Conservation (phyloP, 2,888 invertebrate genomes). For the Coelinius sp. region DNA sequence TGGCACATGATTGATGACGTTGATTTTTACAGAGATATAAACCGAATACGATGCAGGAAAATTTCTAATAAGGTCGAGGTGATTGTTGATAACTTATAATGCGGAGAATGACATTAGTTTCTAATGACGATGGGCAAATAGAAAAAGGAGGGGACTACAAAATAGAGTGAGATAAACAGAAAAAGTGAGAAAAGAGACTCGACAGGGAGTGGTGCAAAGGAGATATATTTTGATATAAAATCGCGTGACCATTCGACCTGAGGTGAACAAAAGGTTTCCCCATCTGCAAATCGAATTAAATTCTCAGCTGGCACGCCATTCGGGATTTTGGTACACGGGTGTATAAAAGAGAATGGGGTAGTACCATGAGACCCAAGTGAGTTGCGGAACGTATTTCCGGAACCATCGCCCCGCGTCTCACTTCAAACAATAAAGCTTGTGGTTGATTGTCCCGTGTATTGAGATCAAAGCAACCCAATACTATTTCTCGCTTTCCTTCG, state of each 20-base stretch:
- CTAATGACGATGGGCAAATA: constrained; percentile 2
- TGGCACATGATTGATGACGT: background rate
- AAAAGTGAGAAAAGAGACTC: constrained; percentile 15
- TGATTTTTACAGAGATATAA: background rate
- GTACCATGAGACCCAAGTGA: constrained; percentile 61
- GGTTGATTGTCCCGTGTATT: constrained; percentile 41
- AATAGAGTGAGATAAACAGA: constrained; percentile 18
- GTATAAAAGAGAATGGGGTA: constrained; percentile 62
- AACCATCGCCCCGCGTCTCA: constrained; percentile 65
- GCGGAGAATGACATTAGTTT: constrained; percentile 33
- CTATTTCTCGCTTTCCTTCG: background rate
- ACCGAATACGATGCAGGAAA: background rate
- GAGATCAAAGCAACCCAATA: constrained; percentile 22
- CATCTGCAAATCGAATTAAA: constrained; percentile 68
- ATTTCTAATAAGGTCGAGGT: background rate
- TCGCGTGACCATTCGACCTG: constrained; percentile 68
- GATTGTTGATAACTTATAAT: background rate
- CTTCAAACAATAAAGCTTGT: constrained; percentile 58
- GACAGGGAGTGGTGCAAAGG: constrained; percentile 20
- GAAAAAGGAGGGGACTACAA: background rate
- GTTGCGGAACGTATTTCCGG: constrained; percentile 65
- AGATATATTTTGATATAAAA: constrained; percentile 52
- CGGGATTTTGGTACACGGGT: constrained; percentile 50
- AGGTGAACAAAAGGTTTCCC: constrained; percentile 68
- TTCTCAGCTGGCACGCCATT: constrained; percentile 66